A percentile compares a stretch with the other conserved stretches of the same genome.
phyloP scores from a whole-genome alignment of 2,888 invertebrate species.

The Macaria notata region DNA sequence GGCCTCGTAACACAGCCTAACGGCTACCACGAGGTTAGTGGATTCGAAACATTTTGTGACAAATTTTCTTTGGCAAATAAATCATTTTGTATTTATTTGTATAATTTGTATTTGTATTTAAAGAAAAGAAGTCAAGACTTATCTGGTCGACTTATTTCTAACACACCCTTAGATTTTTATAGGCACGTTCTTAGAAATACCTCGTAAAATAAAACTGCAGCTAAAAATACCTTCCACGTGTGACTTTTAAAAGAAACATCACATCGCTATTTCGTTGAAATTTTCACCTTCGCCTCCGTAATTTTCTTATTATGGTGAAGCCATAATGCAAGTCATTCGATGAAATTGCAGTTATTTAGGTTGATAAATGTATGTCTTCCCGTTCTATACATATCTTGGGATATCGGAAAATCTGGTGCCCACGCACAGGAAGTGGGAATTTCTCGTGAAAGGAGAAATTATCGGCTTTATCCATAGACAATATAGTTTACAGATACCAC shows the following conservation, averaged over 20 bases:
- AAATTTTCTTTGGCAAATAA: too few relatives aligned
- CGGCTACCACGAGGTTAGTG: too few relatives aligned
- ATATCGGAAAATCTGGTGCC: slow-evolving; percentile 22
- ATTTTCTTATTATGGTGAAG: slow-evolving; percentile 31
- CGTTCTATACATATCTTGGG: slow-evolving; percentile 33
- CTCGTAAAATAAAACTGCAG: too few relatives aligned
- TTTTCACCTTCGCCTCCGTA: slow-evolving; percentile 19
- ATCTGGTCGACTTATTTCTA: too few relatives aligned
- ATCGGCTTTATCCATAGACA: background rate
- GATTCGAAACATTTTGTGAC: too few relatives aligned
- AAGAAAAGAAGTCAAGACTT: too few relatives aligned
- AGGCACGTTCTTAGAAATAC: too few relatives aligned
- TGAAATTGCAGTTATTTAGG: slow-evolving; percentile 44
- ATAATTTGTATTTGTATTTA: too few relatives aligned
- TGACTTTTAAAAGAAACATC: slow-evolving; percentile 19
- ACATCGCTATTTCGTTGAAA: slow-evolving; percentile 25
- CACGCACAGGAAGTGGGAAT: slow-evolving; percentile 2
- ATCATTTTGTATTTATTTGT: too few relatives aligned
- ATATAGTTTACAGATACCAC: too few relatives aligned
- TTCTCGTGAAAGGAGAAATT: slow-evolving; percentile 7
- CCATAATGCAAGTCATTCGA: slow-evolving; percentile 43
- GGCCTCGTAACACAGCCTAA: too few relatives aligned
- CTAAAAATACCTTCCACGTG: background rate
- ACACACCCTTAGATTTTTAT: too few relatives aligned
- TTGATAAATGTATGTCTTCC: slow-evolving; percentile 43